Evolutionary conservation across 1,140 invertebrate species (phyloP).

Genomic region (Globodera ellingtonae): DNA sequence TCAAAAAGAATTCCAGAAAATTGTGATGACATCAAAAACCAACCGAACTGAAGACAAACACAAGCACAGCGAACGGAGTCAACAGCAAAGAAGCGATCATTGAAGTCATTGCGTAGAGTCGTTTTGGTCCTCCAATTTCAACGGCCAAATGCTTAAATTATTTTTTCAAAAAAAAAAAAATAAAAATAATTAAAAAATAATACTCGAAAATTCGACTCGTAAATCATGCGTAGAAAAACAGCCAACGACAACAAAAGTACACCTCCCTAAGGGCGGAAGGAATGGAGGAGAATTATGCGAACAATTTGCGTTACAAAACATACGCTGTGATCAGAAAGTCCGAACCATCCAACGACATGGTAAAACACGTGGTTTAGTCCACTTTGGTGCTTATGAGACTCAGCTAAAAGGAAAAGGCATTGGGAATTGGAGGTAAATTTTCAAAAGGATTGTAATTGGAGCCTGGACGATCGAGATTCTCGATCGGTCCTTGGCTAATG

Average conservation of each 20-base stretch:
- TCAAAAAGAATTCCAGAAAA: no score
- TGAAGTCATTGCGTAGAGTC: conserved; percentile 67
- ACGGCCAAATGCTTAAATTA: conserved; percentile 67
- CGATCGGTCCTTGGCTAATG: no score
- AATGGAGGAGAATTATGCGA: neutral
- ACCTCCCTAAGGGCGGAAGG: conserved; percentile 64
- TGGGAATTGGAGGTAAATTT: neutral
- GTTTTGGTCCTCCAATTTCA: conserved; percentile 69
- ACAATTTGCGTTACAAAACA: neutral
- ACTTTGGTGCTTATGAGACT: conserved; percentile 65
- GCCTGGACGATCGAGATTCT: no score
- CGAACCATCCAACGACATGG: conserved; percentile 67
- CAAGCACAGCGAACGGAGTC: conserved; percentile 67
- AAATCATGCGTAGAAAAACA: conserved; percentile 66
- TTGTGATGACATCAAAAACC: neutral
- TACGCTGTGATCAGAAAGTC: conserved; percentile 67
- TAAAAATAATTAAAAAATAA: conserved; percentile 4
- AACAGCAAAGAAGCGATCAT: conserved; percentile 66
- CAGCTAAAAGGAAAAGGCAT: conserved; percentile 44
- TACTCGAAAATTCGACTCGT: conserved; percentile 55
- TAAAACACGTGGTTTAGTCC: conserved; percentile 69
- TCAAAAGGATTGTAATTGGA: conserved; percentile 5
- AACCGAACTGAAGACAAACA: conserved; percentile 48
- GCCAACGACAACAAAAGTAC: conserved; percentile 67
- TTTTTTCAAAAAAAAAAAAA: neutral